phyloP scores from a whole-genome alignment of 2,797 vertebrate genomes.

The Pseudochaenichthys georgianus region DNA sequence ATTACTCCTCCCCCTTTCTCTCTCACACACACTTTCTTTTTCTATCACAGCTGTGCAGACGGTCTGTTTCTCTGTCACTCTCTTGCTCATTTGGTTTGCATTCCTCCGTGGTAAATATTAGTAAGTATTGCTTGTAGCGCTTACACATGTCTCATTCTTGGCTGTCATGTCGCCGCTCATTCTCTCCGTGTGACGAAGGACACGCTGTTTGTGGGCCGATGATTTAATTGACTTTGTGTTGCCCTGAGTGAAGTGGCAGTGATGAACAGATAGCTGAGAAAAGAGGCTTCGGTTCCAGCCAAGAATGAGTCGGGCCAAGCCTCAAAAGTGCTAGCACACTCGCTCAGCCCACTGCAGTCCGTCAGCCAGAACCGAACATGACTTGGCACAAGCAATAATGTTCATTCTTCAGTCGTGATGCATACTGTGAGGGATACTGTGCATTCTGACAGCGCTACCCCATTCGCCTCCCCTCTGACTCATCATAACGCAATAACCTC shows the following conservation, averaged over 20 bases:
- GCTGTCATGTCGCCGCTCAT: slow-evolving; percentile 57
- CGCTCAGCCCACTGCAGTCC: slow-evolving; percentile 53
- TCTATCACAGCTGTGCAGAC: slow-evolving; percentile 24
- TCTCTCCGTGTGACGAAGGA: slow-evolving; percentile 54
- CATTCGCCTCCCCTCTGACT: slow-evolving; percentile 8
- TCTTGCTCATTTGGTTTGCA: slow-evolving; percentile 30
- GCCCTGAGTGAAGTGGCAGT: slow-evolving; percentile 65
- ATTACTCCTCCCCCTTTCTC: slow-evolving; percentile 32
- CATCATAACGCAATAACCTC: not conserved
- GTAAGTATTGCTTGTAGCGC: slow-evolving; percentile 29
- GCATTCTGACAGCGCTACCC: slow-evolving; percentile 18
- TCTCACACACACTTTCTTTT: slow-evolving; percentile 9
- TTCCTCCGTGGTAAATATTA: slow-evolving; percentile 36
- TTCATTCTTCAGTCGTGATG: slow-evolving; percentile 52
- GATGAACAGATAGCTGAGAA: slow-evolving; percentile 76
- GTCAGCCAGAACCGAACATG: slow-evolving; percentile 56
- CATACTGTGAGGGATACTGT: slow-evolving; percentile 29
- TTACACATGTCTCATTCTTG: slow-evolving; percentile 40
- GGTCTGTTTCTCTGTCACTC: slow-evolving; percentile 34
- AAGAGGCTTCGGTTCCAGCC: slow-evolving; percentile 61
- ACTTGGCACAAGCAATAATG: slow-evolving; percentile 46
- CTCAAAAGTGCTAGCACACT: slow-evolving; percentile 60
- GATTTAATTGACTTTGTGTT: slow-evolving; percentile 73
- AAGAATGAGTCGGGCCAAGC: slow-evolving; percentile 66
- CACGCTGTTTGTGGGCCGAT: slow-evolving; percentile 45